Evolutionary conservation across 2,888 invertebrate genomes (phyloP).

Genomic region (Hypselothyrea guttata): DNA sequence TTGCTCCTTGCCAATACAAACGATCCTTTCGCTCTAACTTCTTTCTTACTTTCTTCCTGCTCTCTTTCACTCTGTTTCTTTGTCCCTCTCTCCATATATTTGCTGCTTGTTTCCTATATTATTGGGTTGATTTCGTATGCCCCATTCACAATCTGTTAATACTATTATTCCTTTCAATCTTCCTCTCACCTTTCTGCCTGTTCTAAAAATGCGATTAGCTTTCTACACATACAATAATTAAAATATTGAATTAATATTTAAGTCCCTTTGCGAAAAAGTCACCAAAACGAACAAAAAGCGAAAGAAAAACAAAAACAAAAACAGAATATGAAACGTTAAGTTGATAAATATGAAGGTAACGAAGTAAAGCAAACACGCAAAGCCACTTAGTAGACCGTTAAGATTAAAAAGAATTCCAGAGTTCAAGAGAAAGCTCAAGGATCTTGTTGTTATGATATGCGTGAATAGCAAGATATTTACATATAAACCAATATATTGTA

Average conservation of each 20-base stretch:
- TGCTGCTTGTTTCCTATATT: no score
- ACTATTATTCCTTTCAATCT: conserved; percentile 14
- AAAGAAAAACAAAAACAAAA: conserved; percentile 12
- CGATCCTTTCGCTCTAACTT: not conserved
- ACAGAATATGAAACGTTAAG: conserved; percentile 47
- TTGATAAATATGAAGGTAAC: no score
- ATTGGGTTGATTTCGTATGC: no score
- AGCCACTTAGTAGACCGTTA: conserved; percentile 28
- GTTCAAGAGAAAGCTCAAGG: conserved; percentile 17
- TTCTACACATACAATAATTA: conserved; percentile 68
- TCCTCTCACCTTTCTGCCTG: conserved; percentile 15
- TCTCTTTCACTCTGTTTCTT: no score
- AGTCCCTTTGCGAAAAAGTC: conserved; percentile 53
- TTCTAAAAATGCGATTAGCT: conserved; percentile 62
- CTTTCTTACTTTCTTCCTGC: not conserved
- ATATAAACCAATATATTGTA: conserved; percentile 25
- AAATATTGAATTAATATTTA: conserved; percentile 68
- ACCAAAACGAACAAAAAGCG: conserved; percentile 31
- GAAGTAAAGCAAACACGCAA: no score
- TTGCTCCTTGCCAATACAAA: conserved; percentile 29
- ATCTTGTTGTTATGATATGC: conserved; percentile 18
- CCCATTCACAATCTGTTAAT: no score
- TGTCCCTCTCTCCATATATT: no score
- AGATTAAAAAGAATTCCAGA: conserved; percentile 23
- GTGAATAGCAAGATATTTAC: conserved; percentile 29